Evolutionary conservation across 2,797 vertebrate genomes (phyloP), one percentile per base, ranked within the genome.

Genomic region (Periparus ater): DNA sequence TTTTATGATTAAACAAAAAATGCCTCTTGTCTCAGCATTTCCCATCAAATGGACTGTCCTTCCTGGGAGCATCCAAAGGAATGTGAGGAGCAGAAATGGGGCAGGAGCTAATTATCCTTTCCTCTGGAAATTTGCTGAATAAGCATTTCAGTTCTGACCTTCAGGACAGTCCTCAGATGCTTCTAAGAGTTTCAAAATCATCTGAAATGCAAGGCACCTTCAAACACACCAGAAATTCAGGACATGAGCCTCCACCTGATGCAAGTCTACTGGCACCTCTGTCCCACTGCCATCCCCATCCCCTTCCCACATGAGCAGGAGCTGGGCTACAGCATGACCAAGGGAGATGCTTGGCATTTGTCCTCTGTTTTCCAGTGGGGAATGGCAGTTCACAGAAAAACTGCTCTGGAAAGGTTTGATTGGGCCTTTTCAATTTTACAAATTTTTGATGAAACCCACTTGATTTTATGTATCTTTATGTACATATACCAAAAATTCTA

Each of bases 1-100:
- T 92, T 97, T 94, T 94, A 86, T 86, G 83, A 94, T 94, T 92
- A 91, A 94, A 91, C 25, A 89, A 94, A 91, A 96, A 86, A 95
- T 54, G 90, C 75, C 48, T 81, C 63, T 84, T 94, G 73, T 82
- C 88, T 96, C 65, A 89, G 92, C 13, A 9, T 92, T 94, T 91
- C 91, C 92, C 63, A 94, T 93, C 87, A 88, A 82, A 94, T 78
- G 53, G 38, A 78, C 54, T 85, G 65, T 80, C 72, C 80, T 92
- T 94, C 68, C 87, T 91, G 70, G 44, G 48, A 91, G 42, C n/a
- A 85, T 63, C 22, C 65, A 78, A 84, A 71, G 30, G 45, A 91
- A 75, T 76, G 21, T 3, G 2, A 95, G 45, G 32, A 86, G 68
- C 16, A 91, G n/a, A 85, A 85, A 58, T 11, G 27, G 19, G 10